Conservation (phyloP, 2,113 vertebrate species). For the Chroicocephalus ridibundus region DNA sequence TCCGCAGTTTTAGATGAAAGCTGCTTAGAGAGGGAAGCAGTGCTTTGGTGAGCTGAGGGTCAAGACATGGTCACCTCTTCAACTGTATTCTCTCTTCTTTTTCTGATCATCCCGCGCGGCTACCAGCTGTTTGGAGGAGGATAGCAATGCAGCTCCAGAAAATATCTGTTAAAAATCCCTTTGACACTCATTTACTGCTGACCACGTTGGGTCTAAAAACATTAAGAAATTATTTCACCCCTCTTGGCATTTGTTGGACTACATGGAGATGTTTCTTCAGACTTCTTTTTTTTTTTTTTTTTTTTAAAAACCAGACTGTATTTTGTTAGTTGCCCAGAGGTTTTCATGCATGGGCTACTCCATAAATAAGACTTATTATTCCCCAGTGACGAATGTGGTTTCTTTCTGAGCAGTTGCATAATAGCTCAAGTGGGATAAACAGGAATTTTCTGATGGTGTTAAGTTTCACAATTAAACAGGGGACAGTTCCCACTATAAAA, state of each 20-base stretch:
- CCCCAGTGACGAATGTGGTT: neutral
- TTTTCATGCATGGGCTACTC: slow-evolving; percentile 28
- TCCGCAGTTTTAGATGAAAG: slow-evolving; percentile 30
- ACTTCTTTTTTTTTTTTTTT: neutral
- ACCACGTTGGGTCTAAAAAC: slow-evolving; percentile 15
- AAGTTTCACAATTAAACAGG: slow-evolving; percentile 32
- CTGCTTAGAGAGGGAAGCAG: neutral
- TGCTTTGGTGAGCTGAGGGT: slow-evolving; percentile 12
- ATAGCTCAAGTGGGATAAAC: slow-evolving; percentile 20
- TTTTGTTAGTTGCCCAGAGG: slow-evolving; percentile 45
- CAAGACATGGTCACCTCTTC: slow-evolving; percentile 2
- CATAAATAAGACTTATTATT: slow-evolving; percentile 48
- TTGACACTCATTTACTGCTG: slow-evolving; percentile 25
- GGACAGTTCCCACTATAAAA: neutral
- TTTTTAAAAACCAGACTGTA: neutral
- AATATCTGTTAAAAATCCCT: slow-evolving; percentile 27
- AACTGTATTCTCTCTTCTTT: neutral
- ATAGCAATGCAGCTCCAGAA: neutral
- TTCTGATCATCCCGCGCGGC: slow-evolving; percentile 23
- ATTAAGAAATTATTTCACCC: slow-evolving; percentile 21
- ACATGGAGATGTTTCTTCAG: neutral
- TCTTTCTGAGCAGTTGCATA: slow-evolving; percentile 31
- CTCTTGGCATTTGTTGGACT: slow-evolving; percentile 35
- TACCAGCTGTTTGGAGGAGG: neutral
- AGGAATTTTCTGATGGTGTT: slow-evolving; percentile 7